Percentiles rank a stretch among this genome's conserved stretches.
Evolutionary conservation across 2,113 vertebrate genomes (phyloP).

Genomic region (Puffinus mauretanicus): DNA sequence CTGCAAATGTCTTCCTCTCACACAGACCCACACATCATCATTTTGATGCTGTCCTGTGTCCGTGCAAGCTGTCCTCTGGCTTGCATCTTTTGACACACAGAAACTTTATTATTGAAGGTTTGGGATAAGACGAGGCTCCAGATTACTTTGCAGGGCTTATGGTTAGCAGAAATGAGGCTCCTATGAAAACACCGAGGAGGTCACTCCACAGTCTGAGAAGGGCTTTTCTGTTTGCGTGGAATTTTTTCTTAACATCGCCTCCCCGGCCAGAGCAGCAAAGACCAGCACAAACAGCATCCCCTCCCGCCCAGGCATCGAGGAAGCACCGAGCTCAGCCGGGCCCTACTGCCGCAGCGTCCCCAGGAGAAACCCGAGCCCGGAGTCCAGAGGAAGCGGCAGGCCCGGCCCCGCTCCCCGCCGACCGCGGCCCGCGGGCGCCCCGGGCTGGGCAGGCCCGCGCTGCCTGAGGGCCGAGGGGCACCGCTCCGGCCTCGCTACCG

Average conservation of each 20-base stretch:
- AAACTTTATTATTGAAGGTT: background rate
- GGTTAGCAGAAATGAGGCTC: background rate
- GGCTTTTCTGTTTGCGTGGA: background rate
- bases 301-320: background rate
- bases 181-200: background rate
- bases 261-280: background rate
- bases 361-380: background rate
- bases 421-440: background rate
- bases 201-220: background rate
- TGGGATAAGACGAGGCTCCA: fast-evolving
- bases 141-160: background rate
- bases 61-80: background rate
- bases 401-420: background rate
- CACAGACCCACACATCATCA: fast-evolving
- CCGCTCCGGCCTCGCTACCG: too few relatives aligned
- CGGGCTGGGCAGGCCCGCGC: too few relatives aligned
- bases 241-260: background rate
- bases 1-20: background rate
- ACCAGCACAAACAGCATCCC: too few relatives aligned
- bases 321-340: background rate
- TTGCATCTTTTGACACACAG: background rate
- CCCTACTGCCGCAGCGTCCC: background rate
- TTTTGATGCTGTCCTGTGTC: fast-evolving
- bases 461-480: too few relatives aligned
- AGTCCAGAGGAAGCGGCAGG: too few relatives aligned